Percentiles rank a stretch among this genome's conserved stretches.
Conservation (phyloP, 2,797 vertebrate genomes). For the Crax fasciolata region DNA sequence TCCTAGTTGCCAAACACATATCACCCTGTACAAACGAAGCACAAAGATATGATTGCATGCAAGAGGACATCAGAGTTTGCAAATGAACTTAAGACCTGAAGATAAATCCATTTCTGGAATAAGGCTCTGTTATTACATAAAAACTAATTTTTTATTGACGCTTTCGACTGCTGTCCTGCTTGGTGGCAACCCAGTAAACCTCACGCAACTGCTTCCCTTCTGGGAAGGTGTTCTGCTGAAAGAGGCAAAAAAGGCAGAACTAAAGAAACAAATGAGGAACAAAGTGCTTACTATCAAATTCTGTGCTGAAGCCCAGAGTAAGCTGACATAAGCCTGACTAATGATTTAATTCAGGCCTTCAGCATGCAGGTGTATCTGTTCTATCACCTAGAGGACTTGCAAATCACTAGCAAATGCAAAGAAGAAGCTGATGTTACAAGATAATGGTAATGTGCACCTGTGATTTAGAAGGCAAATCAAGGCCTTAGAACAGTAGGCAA, state of each 20-base stretch:
- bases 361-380: constrained; percentile 57
- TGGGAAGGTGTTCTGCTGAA: constrained; percentile 23
- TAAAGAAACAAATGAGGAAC: background rate
- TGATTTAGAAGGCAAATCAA: constrained; percentile 54
- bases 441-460: constrained; percentile 54
- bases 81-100: background rate
- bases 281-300: constrained; percentile 10
- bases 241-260: constrained; percentile 11
- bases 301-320: background rate
- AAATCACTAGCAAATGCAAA: constrained; percentile 45
- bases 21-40: background rate
- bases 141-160: background rate
- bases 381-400: constrained; percentile 63
- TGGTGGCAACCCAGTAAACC: background rate
- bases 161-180: background rate
- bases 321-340: constrained; percentile 21
- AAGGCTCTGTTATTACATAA: background rate
- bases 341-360: constrained; percentile 46
- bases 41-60: accelerated
- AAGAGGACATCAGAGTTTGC: background rate
- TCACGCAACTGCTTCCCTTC: background rate
- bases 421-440: constrained; percentile 67
- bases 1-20: background rate
- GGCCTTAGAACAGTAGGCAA: background rate
- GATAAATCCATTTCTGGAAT: background rate